Evolutionary conservation across 2,113 vertebrate species (phyloP), one percentile per base, ranked within the genome.

Genomic region (Prionailurus bengalensis): DNA sequence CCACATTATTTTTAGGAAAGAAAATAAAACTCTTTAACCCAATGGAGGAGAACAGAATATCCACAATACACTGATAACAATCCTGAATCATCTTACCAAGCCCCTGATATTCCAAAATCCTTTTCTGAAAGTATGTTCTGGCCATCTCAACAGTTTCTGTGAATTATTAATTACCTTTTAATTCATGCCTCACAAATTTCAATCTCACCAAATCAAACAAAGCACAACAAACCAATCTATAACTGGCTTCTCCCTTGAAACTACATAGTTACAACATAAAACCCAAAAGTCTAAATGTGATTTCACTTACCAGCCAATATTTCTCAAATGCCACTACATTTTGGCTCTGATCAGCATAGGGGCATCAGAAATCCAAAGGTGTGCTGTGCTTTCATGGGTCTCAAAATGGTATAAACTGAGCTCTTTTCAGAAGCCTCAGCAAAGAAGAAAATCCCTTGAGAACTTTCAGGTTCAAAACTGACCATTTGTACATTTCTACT

Each of bases 261-360:
- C 79, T 73, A 55, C 21, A 42, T n/a, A 71, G n/a, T 66, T 66
- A 58, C 13, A 80, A 97, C 27, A 70, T 79, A 95, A 97, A 89
- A 79, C 71, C 63, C 19, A 45, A 88, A 82, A 76, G 23, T 33
- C 87, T 90, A 71, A 66, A 58, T 58, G 66, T 88, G 31, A 83
- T 92, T 85, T 85, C n/a, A 31, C 42, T 84, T 76, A 55, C 31
- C 45, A 94, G 53, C 17, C n/a, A 61, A 5, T 88, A 65, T 87
- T 87, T 79, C 63, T 96, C 65, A 84, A 87, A 71, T 87, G 53
- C 27, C n/a, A 45, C 66, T 79, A n/a, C 16, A 31, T 23, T 90
- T 48, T 89, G 63, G 23, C 58, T 65, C 71, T 63, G 45, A 33
- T 51, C 33, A 9, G 3, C 27, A 21, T 11, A 23, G 11, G 19